Conservation (phyloP, 2,113 vertebrate genomes). For the Brevimyrus niger region DNA sequence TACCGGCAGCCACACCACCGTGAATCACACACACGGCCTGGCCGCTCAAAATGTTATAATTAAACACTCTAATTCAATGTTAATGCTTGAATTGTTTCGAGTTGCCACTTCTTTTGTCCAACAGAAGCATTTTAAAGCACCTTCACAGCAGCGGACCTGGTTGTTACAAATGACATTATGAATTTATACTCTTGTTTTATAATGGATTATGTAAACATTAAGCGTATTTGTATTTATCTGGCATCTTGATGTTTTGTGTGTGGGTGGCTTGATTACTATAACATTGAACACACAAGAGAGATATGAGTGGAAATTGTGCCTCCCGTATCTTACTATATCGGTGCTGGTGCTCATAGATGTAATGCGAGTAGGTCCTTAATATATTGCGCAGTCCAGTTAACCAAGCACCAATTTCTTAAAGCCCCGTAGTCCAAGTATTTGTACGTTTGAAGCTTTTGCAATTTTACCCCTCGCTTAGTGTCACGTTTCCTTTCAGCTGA, state of each 20-base stretch:
- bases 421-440: neutral
- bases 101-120: neutral
- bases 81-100: neutral
- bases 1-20: neutral
- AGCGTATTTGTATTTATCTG: neutral
- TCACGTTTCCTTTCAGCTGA: neutral
- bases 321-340: neutral
- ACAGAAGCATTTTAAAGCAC: neutral
- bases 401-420: neutral
- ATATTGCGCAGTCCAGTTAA: neutral
- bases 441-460: neutral
- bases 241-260: neutral
- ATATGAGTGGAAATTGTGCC: neutral
- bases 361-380: neutral
- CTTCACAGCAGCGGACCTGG: neutral
- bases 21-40: neutral
- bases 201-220: neutral
- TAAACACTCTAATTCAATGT: neutral
- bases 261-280: neutral
- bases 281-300: neutral
- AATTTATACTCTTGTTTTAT: neutral
- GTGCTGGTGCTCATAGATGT: neutral
- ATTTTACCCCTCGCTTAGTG: neutral
- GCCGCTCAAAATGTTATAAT: neutral
- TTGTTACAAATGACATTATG: neutral